phyloP scores from a whole-genome alignment of 2,888 invertebrate genomes.

The Chaitophorus viminalis region DNA sequence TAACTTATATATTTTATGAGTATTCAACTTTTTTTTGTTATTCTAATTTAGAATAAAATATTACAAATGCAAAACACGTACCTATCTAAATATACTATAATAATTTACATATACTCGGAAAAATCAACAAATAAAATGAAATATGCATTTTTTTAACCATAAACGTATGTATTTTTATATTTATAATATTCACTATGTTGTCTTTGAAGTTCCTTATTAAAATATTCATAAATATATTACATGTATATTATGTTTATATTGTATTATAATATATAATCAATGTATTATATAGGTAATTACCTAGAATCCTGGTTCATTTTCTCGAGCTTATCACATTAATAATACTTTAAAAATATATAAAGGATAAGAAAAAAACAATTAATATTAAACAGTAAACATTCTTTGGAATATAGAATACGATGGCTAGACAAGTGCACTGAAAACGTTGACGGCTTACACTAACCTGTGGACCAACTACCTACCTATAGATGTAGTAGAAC shows the following conservation, averaged over 20 bases:
- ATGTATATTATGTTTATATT: no score
- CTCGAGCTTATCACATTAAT: slow-evolving; percentile 20
- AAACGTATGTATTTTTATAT: no score
- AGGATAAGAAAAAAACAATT: neutral
- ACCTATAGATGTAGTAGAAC: neutral
- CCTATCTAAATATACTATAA: neutral
- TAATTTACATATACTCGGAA: neutral
- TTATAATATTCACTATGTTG: neutral
- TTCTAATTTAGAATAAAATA: no score
- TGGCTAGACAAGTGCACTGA: slow-evolving; percentile 7
- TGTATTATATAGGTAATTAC: slow-evolving; percentile 13
- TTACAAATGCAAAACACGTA: neutral
- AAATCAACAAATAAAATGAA: neutral
- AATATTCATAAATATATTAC: neutral
- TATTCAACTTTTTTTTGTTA: no score
- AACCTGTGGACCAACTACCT: neutral
- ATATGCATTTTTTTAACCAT: neutral
- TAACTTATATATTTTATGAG: no score
- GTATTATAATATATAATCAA: neutral
- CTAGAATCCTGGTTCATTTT: slow-evolving; percentile 34
- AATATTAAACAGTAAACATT: neutral
- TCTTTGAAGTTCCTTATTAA: neutral
- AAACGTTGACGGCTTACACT: slow-evolving; percentile 36
- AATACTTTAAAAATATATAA: neutral
- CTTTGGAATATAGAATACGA: neutral